Conservation (phyloP, 2,888 invertebrate species). For the Ferdinandea cuprea region DNA sequence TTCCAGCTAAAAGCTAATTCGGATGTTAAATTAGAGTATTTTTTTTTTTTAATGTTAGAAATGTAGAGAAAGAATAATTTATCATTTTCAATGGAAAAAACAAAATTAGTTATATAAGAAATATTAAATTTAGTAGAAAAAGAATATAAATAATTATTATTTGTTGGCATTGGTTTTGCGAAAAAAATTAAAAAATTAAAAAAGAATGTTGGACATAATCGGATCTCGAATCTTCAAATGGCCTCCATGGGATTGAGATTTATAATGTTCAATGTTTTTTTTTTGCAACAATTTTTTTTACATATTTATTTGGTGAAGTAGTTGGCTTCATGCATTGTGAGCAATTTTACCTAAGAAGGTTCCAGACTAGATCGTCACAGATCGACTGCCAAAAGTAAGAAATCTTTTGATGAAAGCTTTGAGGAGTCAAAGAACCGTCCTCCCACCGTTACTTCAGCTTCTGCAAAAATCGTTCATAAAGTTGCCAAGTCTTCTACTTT, state of each 20-base stretch:
- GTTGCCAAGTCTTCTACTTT: no score
- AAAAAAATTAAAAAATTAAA: no score
- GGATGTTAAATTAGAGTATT: background rate
- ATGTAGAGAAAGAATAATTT: background rate
- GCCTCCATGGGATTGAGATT: slow-evolving; percentile 52
- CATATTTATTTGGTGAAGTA: no score
- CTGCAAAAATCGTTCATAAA: no score
- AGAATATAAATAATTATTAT: background rate
- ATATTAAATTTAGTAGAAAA: slow-evolving; percentile 1
- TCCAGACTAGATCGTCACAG: no score
- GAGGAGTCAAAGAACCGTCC: no score
- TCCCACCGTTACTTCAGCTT: no score
- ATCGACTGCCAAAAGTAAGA: no score
- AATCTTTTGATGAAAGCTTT: no score
- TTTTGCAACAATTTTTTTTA: background rate
- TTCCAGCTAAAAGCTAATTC: slow-evolving; percentile 24
- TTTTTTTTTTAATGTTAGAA: background rate
- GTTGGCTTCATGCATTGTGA: no score
- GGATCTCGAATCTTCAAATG: slow-evolving; percentile 18
- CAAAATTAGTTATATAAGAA: background rate
- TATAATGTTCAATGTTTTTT: slow-evolving; percentile 9
- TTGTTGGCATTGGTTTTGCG: slow-evolving; percentile 36
- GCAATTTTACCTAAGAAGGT: no score
- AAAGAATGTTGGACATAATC: background rate
- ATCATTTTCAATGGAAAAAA: background rate